Evolutionary conservation across 2,797 vertebrate species (phyloP).

Genomic region (Arrhamphus sclerolepis): DNA sequence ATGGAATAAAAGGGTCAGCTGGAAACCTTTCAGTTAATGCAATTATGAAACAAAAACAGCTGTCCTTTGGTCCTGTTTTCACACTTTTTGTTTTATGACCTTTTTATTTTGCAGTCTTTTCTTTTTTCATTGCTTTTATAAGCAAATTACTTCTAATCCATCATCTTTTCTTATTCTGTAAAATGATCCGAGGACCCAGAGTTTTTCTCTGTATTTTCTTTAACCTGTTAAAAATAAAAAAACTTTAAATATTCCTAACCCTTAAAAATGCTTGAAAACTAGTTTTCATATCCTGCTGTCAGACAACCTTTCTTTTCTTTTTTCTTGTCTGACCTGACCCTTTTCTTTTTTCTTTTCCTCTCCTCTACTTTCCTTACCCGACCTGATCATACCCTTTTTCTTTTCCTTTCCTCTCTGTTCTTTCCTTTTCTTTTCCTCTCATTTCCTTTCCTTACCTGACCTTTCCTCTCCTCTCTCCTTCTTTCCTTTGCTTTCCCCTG

Average conservation of each 20-base stretch:
- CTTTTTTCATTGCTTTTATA: background rate
- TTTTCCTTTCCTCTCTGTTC: background rate
- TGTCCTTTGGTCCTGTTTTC: too few species aligned
- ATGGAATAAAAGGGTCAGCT: too few species aligned
- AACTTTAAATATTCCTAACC: too few species aligned
- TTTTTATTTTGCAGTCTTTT: too few species aligned
- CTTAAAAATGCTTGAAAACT: too few species aligned
- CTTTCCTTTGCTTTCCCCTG: constrained; percentile 44
- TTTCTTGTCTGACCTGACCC: too few species aligned
- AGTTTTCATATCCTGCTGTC: too few species aligned
- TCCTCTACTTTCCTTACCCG: background rate
- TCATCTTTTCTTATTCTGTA: background rate
- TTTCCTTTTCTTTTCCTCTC: background rate
- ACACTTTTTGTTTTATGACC: too few species aligned
- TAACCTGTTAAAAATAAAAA: too few species aligned
- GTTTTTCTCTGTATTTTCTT: background rate
- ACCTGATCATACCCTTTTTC: too few species aligned
- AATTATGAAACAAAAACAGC: too few species aligned
- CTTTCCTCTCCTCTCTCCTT: constrained; percentile 14
- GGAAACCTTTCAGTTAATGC: too few species aligned
- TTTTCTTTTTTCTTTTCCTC: background rate
- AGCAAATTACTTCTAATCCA: background rate
- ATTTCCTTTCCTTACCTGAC: background rate
- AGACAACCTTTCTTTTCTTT: background rate
- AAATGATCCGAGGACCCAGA: background rate